Base-by-base conservation (phyloP, 2,113 vertebrate genomes). In the Blennius ocellaris region DNA sequence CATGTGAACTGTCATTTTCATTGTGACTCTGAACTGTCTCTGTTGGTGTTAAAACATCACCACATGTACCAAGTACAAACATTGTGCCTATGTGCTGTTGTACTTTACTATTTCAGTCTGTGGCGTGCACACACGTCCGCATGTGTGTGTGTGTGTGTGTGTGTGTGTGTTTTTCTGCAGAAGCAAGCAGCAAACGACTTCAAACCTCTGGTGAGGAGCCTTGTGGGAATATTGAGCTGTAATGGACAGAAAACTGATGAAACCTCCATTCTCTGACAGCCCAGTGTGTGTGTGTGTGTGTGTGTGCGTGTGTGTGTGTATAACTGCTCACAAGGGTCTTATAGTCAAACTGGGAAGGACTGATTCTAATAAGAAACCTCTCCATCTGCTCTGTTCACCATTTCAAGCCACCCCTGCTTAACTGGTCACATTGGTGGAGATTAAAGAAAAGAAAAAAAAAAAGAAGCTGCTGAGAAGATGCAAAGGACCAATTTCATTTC, bases 401-500 rank as follows among this genome's bases (percentile, higher is more conserved):
- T 87, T 92, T 92, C 89, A 77, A 92, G 80, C 85, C 90, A 76
- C 83, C 55, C 21, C 74, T 56, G 56, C 80, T 89, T 82, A 87
- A 88, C 83, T 76, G 81, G 77, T 78, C 87, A 89, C 74, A 83
- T 81, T 90, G 61, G 78, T 68, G 44, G 78, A 85, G 82, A 89
- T 90, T 79, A 63, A 82, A 78, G 81, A 78, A 67, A 39, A 21
- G 21, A 43, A 45, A 36, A 65, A 30, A 30, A 54, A 51, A 73
- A 65, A 41, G 65, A 73, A 57, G 48, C 75, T 55, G 59, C 55
- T 6, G 71, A 69, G 85, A 84, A 89, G 88, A 93, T 92, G 90
- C 86, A 91, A 92, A 92, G 90, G 64, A 90, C 74, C 87, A 92
- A 81, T 90, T 89, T 89, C 85, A 85, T 88, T 88, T 87, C 78